A percentile compares a stretch with the other conserved stretches of the same genome.
phyloP scores from a whole-genome alignment of 2,113 vertebrate species.

The Haemorhous mexicanus region DNA sequence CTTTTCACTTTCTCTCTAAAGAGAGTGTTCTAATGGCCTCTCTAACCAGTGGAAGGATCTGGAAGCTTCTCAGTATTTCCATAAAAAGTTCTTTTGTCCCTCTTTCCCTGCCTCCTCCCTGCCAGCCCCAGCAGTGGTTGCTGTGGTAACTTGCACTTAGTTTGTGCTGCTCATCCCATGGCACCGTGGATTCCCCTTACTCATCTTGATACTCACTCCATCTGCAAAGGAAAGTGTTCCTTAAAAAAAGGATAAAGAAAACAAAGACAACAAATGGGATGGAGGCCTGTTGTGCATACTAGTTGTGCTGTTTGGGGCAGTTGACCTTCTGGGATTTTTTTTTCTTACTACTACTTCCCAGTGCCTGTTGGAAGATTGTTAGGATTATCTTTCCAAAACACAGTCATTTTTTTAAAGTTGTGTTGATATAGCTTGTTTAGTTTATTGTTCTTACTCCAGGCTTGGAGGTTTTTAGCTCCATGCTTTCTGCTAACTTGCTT shows the following conservation, averaged over 20 bases:
- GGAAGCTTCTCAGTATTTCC: neutral
- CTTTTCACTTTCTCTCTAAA: neutral
- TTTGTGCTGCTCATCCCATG: neutral
- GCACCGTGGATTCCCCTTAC: neutral
- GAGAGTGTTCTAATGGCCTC: neutral
- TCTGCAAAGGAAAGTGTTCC: neutral
- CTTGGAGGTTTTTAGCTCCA: neutral
- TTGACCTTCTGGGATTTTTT: neutral
- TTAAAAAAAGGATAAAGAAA: neutral
- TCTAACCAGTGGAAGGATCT: neutral
- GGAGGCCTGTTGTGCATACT: neutral
- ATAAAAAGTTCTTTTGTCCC: neutral
- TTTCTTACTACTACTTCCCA: neutral
- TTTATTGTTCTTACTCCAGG: neutral
- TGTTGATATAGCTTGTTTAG: neutral
- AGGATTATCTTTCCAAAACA: neutral
- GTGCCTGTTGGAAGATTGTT: neutral
- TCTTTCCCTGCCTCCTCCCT: neutral
- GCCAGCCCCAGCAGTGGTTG: neutral
- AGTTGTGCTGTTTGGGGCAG: neutral
- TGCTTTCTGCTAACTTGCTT: neutral
- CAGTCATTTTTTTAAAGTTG: neutral
- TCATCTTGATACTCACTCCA: neutral
- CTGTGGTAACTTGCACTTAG: neutral
- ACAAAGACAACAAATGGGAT: neutral